Evolutionary conservation across 1,140 invertebrate genomes (phyloP), one percentile per base, ranked within the genome.

Genomic region (Drosophila takahashii): DNA sequence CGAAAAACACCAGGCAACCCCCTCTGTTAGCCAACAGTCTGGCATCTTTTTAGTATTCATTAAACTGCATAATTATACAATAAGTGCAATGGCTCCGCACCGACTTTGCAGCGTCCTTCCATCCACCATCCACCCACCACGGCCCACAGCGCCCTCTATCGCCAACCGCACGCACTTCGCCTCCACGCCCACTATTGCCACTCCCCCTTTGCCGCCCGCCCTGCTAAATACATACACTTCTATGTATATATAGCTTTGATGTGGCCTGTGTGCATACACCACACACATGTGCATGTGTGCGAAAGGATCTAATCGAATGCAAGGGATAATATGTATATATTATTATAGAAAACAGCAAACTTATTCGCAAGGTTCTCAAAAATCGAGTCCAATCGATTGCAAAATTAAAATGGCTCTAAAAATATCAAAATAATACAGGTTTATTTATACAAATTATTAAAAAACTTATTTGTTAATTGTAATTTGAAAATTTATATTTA

Each of bases 1-100:
- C 62, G 69, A 45, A 58, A 52, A 42, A 22, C 61, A 51, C 16
- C n/a, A 34, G 11, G 13, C 11, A 16, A 4, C 15, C 10, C 39
- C 22, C 26, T 8, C 44, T 3, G 13, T 16, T 32, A 26, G 29
- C 11, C 26, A 10, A 15, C 26, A 60, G 27, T 53, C 57, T 57
- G 62, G 37, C 58, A 86, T 50, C 83, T 87, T 87, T 86, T 86
- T 86, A 86, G 79, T 86, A 86, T 86, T 86, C 81, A 86, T 86
- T 86, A 86, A 86, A 86, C 81, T 86, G 84, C 81, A 87, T 87
- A 86, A 86, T 86, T 86, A 86, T 86, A 86, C 83, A 86, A 86
- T 86, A 87, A 89, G 79, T 83, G 83, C 83, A 87, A 78, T 84
- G 75, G 58, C 84, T 89, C 66, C 64, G 58, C 83, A 81, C 69